Base-by-base conservation (phyloP, 2,113 vertebrate genomes). In the Holacanthus passer region DNA sequence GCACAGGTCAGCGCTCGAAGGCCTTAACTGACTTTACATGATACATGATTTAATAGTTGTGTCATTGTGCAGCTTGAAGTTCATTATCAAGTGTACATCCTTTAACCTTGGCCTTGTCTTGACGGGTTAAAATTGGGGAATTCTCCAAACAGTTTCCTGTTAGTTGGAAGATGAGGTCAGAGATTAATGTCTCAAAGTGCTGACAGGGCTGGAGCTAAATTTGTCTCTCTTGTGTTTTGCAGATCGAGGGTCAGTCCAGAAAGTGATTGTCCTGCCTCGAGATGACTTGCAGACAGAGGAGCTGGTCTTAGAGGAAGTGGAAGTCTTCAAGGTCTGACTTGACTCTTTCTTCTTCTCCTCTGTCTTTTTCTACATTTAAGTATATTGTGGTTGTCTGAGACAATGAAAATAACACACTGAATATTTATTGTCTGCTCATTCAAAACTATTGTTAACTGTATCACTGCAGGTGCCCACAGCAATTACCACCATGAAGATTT, bases 401-500 rank as follows among this genome's bases (percentile, higher is more conserved):
- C 20, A 35, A n/a, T n/a, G n/a, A 59, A 45, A 66, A n/a, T 17
- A 35, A 31, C 2, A n/a, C 16, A 16, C 31, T 66, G 27, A 35
- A 48, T 16, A 45, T 58, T 65, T 7, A 5, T 0, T 71, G 16
- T 17, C 2, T 74, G 47, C 10, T 69, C 9, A 41, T 71, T 19
- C 55, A 47, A 55, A 37, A 14, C 22, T 77, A 14, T 17, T 78
- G 9, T 41, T 53, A 8, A 55, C n/a, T 58, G 73, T 75, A 37
- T 45, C 14, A 35, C 5, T 92, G 64, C 88, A 99, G 98, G 94
- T 98, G 67, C 97, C 98, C 9, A 97, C 96, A 0, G 90, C 97
- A 17, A 96, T 99, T 73, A 98, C 97, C 87, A 98, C 97, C 0
- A 99, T 99, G 98, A 99, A 97, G 93, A 99, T 99, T 90, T 99